phyloP scores from a whole-genome alignment of 2,888 invertebrate genomes.

The Phasia obesa region DNA sequence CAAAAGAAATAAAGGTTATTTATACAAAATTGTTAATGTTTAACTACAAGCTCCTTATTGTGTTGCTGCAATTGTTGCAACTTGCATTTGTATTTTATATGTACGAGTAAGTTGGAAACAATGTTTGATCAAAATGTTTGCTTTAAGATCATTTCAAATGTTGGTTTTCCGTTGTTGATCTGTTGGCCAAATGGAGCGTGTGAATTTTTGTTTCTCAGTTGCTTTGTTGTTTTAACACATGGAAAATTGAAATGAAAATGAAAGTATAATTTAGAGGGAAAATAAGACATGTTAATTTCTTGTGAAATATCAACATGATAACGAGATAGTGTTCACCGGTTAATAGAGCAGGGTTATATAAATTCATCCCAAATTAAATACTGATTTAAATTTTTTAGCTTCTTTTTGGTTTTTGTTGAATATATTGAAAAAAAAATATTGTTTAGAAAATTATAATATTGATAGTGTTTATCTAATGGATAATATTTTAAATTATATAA shows the following conservation, averaged over 20 bases:
- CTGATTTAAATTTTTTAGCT: too few relatives aligned
- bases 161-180: constrained; percentile 24
- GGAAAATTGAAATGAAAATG: constrained; percentile 44
- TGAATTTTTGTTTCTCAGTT: constrained; percentile 32
- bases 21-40: constrained; percentile 65
- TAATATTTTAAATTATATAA: too few relatives aligned
- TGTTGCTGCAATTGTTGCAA: constrained; percentile 29
- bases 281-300: constrained; percentile 54
- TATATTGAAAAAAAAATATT: too few relatives aligned
- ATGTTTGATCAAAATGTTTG: constrained; percentile 44
- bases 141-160: constrained; percentile 51
- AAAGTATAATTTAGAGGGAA: constrained; percentile 45
- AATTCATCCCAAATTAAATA: too few relatives aligned
- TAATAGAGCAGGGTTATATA: neutral
- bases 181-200: constrained; percentile 64
- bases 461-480: too few relatives aligned
- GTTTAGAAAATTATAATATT: too few relatives aligned
- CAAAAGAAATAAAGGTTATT: constrained; percentile 51
- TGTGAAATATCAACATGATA: constrained; percentile 20
- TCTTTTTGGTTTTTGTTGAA: too few relatives aligned
- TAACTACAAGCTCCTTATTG: constrained; percentile 35
- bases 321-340: neutral
- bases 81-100: constrained; percentile 13
- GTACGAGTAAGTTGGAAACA: constrained; percentile 20
- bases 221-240: neutral